These are phyloP conservation scores for Leontocebus nigricollis DNA, from an alignment of 2,797 vertebrate species.

Conservation along the genomic window DNA sequence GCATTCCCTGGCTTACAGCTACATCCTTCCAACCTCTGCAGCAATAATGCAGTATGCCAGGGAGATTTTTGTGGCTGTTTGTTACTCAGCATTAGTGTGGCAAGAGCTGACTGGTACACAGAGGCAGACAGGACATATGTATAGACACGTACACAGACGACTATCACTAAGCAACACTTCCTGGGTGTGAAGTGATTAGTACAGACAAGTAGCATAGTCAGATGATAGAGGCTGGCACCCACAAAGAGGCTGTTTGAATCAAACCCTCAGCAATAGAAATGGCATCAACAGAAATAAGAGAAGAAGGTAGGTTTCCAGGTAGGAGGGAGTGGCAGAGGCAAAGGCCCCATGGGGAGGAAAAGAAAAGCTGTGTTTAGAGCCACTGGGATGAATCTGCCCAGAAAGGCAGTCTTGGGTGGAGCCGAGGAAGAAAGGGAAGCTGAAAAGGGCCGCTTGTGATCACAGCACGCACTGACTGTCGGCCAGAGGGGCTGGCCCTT, in stretches of 20 bases:
- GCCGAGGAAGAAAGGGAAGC: rapidly evolving
- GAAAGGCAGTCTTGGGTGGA: not conserved
- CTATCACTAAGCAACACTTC: not conserved
- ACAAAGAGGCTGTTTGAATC: not conserved
- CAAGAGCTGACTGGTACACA: not conserved
- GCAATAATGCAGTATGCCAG: not conserved
- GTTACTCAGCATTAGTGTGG: not conserved
- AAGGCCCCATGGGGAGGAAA: not conserved
- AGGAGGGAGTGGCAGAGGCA: not conserved
- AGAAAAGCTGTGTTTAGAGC: not conserved
- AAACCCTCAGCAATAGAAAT: not conserved
- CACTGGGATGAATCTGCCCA: no score
- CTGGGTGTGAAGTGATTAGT: not conserved
- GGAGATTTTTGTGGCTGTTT: not conserved
- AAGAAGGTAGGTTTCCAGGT: not conserved
- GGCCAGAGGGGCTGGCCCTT: not conserved
- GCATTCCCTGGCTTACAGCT: not conserved
- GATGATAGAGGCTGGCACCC: not conserved
- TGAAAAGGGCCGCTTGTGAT: not conserved
- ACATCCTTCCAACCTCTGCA: not conserved
- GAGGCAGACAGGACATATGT: not conserved
- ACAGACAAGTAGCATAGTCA: not conserved
- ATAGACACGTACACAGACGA: not conserved
- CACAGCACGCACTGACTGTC: not conserved
- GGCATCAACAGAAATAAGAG: not conserved